A percentile compares a stretch with the other conserved stretches of the same genome.
Evolutionary conservation across 2,888 invertebrate genomes (phyloP).

Genomic region (Diadegma fenestrale): DNA sequence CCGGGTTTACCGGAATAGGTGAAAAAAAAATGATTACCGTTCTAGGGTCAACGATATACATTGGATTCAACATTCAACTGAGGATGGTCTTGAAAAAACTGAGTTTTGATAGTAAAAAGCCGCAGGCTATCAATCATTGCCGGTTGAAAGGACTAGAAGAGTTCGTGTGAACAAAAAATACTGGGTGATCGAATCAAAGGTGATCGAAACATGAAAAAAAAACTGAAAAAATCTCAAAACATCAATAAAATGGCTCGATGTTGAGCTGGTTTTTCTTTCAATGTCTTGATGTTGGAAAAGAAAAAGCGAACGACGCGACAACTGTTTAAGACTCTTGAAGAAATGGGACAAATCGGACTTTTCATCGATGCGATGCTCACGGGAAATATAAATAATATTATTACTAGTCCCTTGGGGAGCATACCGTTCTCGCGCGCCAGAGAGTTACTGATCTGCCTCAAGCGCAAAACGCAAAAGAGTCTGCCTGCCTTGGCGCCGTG

Average conservation of each 20-base stretch:
- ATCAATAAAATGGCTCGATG: neutral
- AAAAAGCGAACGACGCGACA: neutral
- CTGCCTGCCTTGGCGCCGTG: slow-evolving; percentile 29
- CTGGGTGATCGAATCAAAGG: neutral
- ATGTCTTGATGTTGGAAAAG: neutral
- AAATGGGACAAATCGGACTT: slow-evolving; percentile 2
- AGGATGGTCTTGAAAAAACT: neutral
- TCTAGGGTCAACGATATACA: neutral
- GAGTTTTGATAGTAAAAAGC: neutral
- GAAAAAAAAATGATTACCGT: no score
- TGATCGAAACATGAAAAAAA: neutral
- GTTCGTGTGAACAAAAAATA: neutral
- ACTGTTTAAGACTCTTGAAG: neutral
- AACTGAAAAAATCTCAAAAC: neutral
- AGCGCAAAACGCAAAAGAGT: slow-evolving; percentile 54
- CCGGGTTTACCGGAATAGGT: no score
- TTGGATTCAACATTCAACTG: neutral
- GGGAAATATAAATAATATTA: slow-evolving; percentile 47
- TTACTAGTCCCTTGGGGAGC: slow-evolving; percentile 54
- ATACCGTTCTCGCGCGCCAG: slow-evolving; percentile 43
- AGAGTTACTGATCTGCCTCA: slow-evolving; percentile 53
- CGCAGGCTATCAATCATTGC: neutral
- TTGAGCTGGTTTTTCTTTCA: neutral
- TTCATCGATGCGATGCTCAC: slow-evolving; percentile 17
- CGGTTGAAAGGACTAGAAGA: neutral